phyloP scores from a whole-genome alignment of 2,888 invertebrate genomes.

The Cephus nigrinus region DNA sequence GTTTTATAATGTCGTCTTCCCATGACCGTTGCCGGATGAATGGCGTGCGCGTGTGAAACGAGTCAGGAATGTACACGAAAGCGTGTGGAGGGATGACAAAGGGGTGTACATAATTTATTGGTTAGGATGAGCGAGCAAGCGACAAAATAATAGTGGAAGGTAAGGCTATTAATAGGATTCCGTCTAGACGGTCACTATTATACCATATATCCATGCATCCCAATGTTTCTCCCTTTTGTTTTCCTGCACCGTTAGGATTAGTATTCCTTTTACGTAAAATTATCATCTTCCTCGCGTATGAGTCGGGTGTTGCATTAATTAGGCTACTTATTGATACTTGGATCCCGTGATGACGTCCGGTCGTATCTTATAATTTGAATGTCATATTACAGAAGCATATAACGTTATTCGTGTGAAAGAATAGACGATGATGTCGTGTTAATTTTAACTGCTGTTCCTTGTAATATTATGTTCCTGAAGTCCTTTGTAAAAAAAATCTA shows the following conservation, averaged over 20 bases:
- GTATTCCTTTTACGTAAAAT: slow-evolving; percentile 14
- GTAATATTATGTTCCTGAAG: not conserved
- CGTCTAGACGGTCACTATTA: slow-evolving; percentile 24
- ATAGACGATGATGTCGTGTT: not conserved
- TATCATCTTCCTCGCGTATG: not conserved
- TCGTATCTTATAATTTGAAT: not conserved
- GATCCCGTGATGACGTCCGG: not conserved
- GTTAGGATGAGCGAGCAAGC: slow-evolving; percentile 21
- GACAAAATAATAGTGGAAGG: slow-evolving; percentile 24
- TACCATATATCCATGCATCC: slow-evolving; percentile 13
- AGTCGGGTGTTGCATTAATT: not conserved
- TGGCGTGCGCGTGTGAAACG: slow-evolving; percentile 24
- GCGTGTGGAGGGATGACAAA: slow-evolving; percentile 21
- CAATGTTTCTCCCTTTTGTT: slow-evolving; percentile 5
- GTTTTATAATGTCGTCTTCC: slow-evolving; percentile 28
- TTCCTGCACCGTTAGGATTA: slow-evolving; percentile 1
- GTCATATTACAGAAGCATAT: not conserved
- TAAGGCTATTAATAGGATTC: slow-evolving; percentile 26
- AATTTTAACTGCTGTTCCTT: not conserved
- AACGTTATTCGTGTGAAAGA: not conserved
- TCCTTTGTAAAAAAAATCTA: not conserved
- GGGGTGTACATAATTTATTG: slow-evolving; percentile 31
- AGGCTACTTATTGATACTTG: not conserved
- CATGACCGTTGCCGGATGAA: slow-evolving; percentile 26
- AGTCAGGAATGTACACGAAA: slow-evolving; percentile 14